Base-by-base conservation (phyloP, 2,888 invertebrate genomes). In the Choristoneura rosaceana region DNA sequence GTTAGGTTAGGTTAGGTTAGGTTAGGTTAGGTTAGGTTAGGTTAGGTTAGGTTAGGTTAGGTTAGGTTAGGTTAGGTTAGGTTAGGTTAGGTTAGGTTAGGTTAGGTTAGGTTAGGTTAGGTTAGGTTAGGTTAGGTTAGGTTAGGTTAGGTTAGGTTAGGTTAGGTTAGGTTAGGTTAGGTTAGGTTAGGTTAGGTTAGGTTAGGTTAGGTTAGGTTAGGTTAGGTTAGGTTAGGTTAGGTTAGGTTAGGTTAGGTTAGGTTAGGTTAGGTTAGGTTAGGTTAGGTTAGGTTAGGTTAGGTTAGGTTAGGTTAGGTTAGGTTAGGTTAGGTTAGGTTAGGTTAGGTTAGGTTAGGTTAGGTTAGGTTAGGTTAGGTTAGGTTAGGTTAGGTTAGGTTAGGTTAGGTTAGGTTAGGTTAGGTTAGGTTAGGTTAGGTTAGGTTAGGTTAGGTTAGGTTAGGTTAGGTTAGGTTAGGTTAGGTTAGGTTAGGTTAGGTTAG, bases 391-490 rank as follows among this genome's bases (percentile, higher is more conserved):
- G 62, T 63, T 63, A 63, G 66, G 66, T 66, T 66, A 66, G 66
- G 66, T 66, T 66, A 66, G 66, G 66, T 66, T 66, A 73, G 73
- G 65, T 74, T 71, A 74, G n/a, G n/a, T n/a, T n/a, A n/a, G n/a
- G n/a, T n/a, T n/a, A n/a, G n/a, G n/a, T n/a, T n/a, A n/a, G n/a
- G n/a, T n/a, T n/a, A n/a, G n/a, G 75, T 74, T 74, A 74, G 74
- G 71, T 75, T 75, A 74, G 73, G 75, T 75, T 75, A 75, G 73
- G 73, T 75, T 75, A 74, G 74, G 71, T 74, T 74, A 75, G 73
- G 73, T 73, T 74, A 74, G 74, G 74, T 74, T 74, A 69, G 74
- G 74, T 74, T 74, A 73, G 73, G 73, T 73, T 73, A 73, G 73
- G n/a, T n/a, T n/a, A n/a, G 69, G 66, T 74, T 62, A 62, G 43